Percentiles rank a stretch among this genome's conserved stretches.
Evolutionary conservation across 1,140 invertebrate genomes (phyloP).

Genomic region (Ceratina calcarata): DNA sequence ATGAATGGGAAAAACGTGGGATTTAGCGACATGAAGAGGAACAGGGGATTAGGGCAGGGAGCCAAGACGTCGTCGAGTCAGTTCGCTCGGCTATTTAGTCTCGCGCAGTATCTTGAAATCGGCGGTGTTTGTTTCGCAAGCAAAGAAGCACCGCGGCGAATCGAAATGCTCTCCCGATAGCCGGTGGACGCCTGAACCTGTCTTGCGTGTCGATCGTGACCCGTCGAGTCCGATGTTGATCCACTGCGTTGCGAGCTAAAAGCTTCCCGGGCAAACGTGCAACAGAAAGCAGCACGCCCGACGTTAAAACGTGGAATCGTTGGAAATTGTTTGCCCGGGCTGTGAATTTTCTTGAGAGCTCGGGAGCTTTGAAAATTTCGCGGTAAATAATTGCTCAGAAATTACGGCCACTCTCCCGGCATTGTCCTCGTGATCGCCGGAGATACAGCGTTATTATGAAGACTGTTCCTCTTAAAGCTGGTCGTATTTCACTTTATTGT

Average conservation of each 20-base stretch:
- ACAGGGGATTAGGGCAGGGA: conserved; percentile 30
- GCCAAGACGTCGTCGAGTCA: conserved; percentile 40
- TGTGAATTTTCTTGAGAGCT: conserved; percentile 23
- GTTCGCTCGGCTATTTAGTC: conserved; percentile 51
- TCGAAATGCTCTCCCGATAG: conserved; percentile 55
- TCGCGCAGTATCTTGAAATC: conserved; percentile 54
- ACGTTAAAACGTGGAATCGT: neutral
- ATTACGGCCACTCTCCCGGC: neutral
- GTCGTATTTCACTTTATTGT: neutral
- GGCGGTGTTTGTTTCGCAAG: conserved; percentile 68
- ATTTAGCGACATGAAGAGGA: conserved; percentile 36
- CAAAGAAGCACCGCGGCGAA: conserved; percentile 59
- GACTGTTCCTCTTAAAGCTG: neutral
- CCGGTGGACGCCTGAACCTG: conserved; percentile 46
- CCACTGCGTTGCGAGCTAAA: conserved; percentile 48
- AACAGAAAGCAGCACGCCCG: conserved; percentile 18
- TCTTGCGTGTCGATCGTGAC: conserved; percentile 57
- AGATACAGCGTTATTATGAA: neutral
- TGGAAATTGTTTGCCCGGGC: conserved; percentile 22
- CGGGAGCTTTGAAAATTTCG: conserved; percentile 20
- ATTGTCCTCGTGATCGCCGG: conserved; percentile 5
- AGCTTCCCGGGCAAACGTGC: conserved; percentile 47
- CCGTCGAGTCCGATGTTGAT: conserved; percentile 56
- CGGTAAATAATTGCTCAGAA: conserved; percentile 13
- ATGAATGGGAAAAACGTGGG: neutral